phyloP scores from a whole-genome alignment of 2,113 vertebrate genomes.

The Leptodactylus fuscus region DNA sequence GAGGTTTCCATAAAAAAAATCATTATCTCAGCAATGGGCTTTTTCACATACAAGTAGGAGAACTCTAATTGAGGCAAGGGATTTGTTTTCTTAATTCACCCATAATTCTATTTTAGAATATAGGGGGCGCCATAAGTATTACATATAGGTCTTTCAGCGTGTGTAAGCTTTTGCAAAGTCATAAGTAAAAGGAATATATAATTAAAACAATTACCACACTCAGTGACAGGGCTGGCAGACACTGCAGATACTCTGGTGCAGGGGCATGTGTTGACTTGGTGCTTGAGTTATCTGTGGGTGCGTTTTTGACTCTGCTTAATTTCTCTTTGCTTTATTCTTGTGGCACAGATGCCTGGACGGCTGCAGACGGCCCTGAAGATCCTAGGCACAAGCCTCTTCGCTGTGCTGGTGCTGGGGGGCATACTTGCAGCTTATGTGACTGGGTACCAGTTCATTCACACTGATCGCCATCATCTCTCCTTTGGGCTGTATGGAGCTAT shows the following conservation, averaged over 20 bases:
- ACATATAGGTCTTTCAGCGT: neutral
- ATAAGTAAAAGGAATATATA: slow-evolving; percentile 7
- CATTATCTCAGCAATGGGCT: neutral
- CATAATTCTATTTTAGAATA: too few species aligned
- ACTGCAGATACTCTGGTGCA: neutral
- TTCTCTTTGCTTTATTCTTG: neutral
- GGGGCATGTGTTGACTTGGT: slow-evolving; percentile 20
- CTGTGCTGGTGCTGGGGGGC: slow-evolving; percentile 90
- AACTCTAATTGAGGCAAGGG: slow-evolving; percentile 1
- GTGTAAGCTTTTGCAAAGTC: neutral
- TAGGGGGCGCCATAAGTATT: neutral
- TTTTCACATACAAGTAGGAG: neutral
- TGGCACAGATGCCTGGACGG: slow-evolving; percentile 88
- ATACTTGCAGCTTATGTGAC: slow-evolving; percentile 95
- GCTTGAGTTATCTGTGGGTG: neutral
- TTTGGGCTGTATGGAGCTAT: slow-evolving; percentile 97
- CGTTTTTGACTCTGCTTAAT: neutral
- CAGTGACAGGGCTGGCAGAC: neutral
- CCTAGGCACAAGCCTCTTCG: slow-evolving; percentile 91
- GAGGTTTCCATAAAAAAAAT: slow-evolving; percentile 1
- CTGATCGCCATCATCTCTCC: slow-evolving; percentile 96
- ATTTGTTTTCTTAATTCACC: too few species aligned
- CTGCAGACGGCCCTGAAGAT: slow-evolving; percentile 87
- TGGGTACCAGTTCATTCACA: slow-evolving; percentile 98
- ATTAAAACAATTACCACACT: slow-evolving; percentile 12